phyloP scores from a whole-genome alignment of 2,113 vertebrate species.

The Sceloporus tristichus region DNA sequence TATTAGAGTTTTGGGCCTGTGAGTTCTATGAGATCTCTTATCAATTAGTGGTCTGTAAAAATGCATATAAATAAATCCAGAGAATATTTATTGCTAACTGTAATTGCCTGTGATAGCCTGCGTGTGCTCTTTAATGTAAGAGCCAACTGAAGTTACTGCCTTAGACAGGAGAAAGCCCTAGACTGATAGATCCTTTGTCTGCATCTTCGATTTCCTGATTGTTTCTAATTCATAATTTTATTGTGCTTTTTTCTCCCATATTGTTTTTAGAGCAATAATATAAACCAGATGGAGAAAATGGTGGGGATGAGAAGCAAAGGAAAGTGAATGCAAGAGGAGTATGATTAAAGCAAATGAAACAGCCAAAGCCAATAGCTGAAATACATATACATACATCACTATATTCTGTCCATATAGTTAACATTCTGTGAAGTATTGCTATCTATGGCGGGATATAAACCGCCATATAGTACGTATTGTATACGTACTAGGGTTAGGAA shows the following conservation, averaged over 20 bases:
- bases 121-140: constrained; percentile 5
- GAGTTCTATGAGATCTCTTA: constrained; percentile 68
- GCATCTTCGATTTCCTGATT: constrained; percentile 1
- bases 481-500: no score
- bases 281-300: neutral
- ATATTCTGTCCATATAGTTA: neutral
- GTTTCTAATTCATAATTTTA: neutral
- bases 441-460: no score
- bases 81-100: constrained; percentile 45
- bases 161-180: constrained; percentile 7
- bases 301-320: neutral
- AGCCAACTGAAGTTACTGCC: constrained; percentile 30
- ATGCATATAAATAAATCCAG: constrained; percentile 60
- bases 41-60: constrained; percentile 76
- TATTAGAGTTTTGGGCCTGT: constrained; percentile 71
- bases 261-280: neutral
- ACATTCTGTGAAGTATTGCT: neutral
- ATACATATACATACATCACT: neutral
- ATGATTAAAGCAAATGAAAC: neutral
- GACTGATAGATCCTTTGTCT: neutral
- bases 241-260: neutral
- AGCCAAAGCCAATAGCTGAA: neutral
- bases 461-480: no score
- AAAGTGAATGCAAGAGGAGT: neutral
- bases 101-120: neutral